Percentiles rank a stretch among this genome's conserved stretches.
Conservation (phyloP, 2,113 vertebrate species). For the Semicossyphus pulcher region DNA sequence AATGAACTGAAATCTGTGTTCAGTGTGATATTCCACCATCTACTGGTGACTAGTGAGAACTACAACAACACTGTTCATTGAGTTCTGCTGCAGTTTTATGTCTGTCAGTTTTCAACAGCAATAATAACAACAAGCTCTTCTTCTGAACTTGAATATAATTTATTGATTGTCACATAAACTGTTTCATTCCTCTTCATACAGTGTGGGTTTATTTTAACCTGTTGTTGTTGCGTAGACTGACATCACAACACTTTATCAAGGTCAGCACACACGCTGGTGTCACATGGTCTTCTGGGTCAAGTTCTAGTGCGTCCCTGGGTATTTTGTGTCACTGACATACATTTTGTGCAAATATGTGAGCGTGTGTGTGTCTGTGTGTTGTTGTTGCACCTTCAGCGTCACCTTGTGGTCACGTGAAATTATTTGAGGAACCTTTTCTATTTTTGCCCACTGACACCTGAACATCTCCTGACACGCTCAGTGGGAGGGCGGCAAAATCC, state of each 20-base stretch:
- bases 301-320: not conserved
- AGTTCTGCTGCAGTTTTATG: not conserved
- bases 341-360: not conserved
- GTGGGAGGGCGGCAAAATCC: not conserved
- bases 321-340: slow-evolving; percentile 1
- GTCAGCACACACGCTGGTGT: slow-evolving; percentile 7
- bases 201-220: no score
- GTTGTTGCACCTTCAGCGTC: not conserved
- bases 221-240: not conserved
- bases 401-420: not conserved
- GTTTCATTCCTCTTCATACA: no score
- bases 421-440: slow-evolving; percentile 3
- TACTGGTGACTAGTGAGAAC: not conserved
- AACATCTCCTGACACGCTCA: not conserved
- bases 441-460: slow-evolving; percentile 1
- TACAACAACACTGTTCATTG: not conserved
- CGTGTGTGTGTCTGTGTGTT: no score
- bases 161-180: no score
- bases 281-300: not conserved
- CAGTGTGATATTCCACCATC: not conserved
- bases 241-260: not conserved
- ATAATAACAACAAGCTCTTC: no score
- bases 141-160: no score
- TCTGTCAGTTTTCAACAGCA: no score
- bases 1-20: no score